Evolutionary conservation across 2,888 invertebrate species (phyloP), one percentile per base, ranked within the genome.

Genomic region (Lycaena phlaeas): DNA sequence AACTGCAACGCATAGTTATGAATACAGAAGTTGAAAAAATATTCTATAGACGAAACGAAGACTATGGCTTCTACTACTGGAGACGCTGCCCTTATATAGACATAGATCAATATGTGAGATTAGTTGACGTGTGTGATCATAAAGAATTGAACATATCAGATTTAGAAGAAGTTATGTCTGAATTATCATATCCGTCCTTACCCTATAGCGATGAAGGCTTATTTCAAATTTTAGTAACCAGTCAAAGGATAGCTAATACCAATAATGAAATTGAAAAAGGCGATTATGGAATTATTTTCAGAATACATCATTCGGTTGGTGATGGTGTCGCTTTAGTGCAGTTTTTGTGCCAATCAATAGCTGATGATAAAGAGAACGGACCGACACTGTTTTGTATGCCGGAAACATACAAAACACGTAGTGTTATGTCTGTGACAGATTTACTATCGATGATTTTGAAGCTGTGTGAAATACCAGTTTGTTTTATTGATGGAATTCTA

Each of bases 261-360:
- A 42, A 53, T 27, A 38, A 51, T 27, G 45, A 57, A n/a, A n/a
- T n/a, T 12, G 38, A 49, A 44, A 46, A 52, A 44, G 51, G 58
- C 18, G 51, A 67, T 42, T 61, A 71, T 61, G 85, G 85, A 1
- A 60, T 87, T 22, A 54, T 87, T 41, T 81, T 87, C 48, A 73
- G 87, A 43, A 68, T 87, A 39, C 87, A 88, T 55, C 87, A 87
- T 58, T 69, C 85, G 3, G 54, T 87, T 1, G 87, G 86, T 1
- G 87, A 87, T 51, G 87, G 87, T 1, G 73, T 82, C 1, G 76
- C 86, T 3, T 55, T 88, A 6, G 57, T 87, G 27, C 70, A 79
- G 40, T 61, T 87, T 42, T 57, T 87, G 9, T 62, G 85, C 43
- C 70, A 81, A 50, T 61, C 68, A 1, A 62, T 87, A 31, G 71